Evolutionary conservation across 2,797 vertebrate genomes (phyloP).

Genomic region (Knipowitschia caucasica): DNA sequence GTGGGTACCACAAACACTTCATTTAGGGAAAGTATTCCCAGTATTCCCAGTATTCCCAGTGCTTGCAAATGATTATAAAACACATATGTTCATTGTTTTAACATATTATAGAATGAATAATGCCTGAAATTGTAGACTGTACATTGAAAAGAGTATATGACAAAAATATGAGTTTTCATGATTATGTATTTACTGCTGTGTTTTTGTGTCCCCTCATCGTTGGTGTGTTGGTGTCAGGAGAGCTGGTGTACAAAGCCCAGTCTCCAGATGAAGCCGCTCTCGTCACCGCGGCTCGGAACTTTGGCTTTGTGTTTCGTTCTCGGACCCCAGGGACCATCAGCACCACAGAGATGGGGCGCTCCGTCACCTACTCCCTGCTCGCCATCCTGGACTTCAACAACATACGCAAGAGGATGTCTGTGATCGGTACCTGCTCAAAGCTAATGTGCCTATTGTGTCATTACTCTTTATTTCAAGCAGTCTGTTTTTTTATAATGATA

Average conservation of each 20-base stretch:
- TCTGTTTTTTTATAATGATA: background rate
- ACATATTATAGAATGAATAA: too few species aligned
- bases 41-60: too few species aligned
- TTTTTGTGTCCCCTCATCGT: background rate
- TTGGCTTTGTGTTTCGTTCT: constrained; percentile 89
- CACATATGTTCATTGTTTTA: too few species aligned
- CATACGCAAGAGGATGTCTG: constrained; percentile 93
- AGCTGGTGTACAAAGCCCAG: constrained; percentile 90
- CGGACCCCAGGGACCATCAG: constrained; percentile 89
- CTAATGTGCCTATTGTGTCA: background rate
- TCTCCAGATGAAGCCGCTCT: constrained; percentile 91
- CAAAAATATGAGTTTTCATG: too few species aligned
- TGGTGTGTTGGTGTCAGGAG: constrained; percentile 67
- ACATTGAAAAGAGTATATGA: too few species aligned
- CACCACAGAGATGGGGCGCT: constrained; percentile 82
- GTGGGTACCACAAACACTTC: too few species aligned
- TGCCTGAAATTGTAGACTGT: too few species aligned
- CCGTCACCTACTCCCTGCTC: constrained; percentile 86
- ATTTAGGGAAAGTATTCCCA: too few species aligned
- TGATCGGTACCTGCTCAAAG: constrained; percentile 82
- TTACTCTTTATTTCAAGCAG: background rate
- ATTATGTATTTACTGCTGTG: background rate
- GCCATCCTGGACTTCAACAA: constrained; percentile 96
- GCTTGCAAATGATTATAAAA: too few species aligned
- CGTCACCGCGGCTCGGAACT: constrained; percentile 89